phyloP scores from a whole-genome alignment of 1,140 invertebrate genomes.

The Euschistus heros region DNA sequence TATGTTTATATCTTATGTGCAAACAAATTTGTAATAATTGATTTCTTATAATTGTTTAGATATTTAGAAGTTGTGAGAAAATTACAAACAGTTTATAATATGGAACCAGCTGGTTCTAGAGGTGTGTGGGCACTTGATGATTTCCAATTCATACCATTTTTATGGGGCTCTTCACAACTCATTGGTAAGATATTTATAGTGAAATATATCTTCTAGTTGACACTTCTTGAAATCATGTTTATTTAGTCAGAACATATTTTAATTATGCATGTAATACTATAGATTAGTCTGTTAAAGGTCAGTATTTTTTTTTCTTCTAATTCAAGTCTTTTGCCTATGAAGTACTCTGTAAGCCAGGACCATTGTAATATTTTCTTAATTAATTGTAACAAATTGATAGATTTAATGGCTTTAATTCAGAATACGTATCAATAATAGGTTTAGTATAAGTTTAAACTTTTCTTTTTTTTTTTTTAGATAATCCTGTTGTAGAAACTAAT shows the following conservation, averaged over 20 bases:
- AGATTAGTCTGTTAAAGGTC: too few relatives aligned
- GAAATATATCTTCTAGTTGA: too few relatives aligned
- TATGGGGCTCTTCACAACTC: conserved; percentile 96
- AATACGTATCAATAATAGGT: too few relatives aligned
- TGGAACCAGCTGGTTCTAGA: conserved; percentile 99
- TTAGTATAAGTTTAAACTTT: too few relatives aligned
- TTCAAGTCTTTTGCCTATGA: too few relatives aligned
- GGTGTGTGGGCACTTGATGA: conserved; percentile 98
- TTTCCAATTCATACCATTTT: conserved; percentile 97
- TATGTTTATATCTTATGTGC: too few relatives aligned
- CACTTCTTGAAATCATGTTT: background rate
- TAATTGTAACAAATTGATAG: too few relatives aligned
- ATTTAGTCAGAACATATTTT: background rate
- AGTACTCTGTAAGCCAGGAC: too few relatives aligned
- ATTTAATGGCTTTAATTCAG: too few relatives aligned
- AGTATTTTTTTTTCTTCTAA: background rate
- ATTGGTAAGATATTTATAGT: conserved; percentile 48
- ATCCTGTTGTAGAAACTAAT: conserved; percentile 57
- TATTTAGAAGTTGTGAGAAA: conserved; percentile 79
- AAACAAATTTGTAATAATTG: too few relatives aligned
- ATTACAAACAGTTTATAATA: conserved; percentile 83
- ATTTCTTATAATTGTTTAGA: conserved; percentile 38
- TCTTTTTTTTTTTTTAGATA: conserved; percentile 24
- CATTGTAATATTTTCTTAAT: too few relatives aligned
- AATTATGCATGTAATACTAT: background rate